Percentiles rank a stretch among this genome's conserved stretches.
Evolutionary conservation across 2,113 vertebrate genomes (phyloP).

Genomic region (Nibea albiflora): DNA sequence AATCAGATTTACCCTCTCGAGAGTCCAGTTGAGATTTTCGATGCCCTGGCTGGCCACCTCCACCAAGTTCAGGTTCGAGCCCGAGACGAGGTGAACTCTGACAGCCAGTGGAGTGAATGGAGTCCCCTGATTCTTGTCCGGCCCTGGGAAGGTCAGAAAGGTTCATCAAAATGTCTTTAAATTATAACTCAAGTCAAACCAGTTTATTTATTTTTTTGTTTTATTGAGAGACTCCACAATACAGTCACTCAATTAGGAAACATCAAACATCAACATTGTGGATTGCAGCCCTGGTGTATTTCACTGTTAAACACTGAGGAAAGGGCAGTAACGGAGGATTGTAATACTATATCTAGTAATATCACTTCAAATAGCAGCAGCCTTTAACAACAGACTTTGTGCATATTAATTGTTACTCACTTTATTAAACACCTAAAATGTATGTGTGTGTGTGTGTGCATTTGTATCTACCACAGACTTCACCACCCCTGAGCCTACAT

Average conservation of each 20-base stretch:
- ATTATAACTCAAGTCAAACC: background rate
- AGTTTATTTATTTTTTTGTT: background rate
- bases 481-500: constrained; percentile 35
- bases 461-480: constrained; percentile 38
- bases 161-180: background rate
- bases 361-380: background rate
- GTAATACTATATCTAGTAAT: background rate
- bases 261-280: background rate
- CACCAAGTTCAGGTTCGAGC: constrained; percentile 82
- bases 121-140: constrained; percentile 52
- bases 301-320: background rate
- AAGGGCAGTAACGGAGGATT: no score
- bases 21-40: constrained; percentile 63
- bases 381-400: background rate
- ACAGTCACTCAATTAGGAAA: background rate
- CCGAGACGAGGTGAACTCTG: constrained; percentile 74
- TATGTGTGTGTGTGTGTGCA: background rate
- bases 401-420: background rate
- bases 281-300: background rate
- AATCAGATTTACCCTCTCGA: constrained; percentile 66
- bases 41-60: constrained; percentile 75
- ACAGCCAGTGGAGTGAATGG: constrained; percentile 86
- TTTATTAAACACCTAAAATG: background rate
- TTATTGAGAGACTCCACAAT: background rate
- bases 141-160: constrained; percentile 80